Base-by-base conservation (phyloP, 2,113 vertebrate species). In the Noctilio leporinus region DNA sequence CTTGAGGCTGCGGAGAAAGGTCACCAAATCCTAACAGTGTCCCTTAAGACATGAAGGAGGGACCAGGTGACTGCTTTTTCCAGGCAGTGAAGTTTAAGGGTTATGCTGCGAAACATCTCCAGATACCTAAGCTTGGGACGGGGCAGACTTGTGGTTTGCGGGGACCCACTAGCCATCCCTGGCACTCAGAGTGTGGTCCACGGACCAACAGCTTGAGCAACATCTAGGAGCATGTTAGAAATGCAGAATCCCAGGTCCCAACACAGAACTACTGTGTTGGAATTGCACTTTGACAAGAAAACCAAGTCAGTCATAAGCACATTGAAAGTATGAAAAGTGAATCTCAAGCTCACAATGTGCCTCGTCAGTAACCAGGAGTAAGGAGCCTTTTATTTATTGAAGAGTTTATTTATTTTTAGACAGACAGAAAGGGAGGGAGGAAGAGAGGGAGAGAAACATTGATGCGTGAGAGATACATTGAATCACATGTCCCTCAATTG, bases 311-410 rank as follows among this genome's bases (percentile, higher is more conserved):
- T 10, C 0, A 1, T 3, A 30, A 45, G 53, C 30, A 30, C 51
- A 5, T 4, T 5, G n/a, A 33, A 75, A 33, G 72, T 19, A 30
- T 47, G 55, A 65, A n/a, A 38, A 47, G 76, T 55, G 38, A 24
- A 16, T 15, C 26, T 80, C 51, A 30, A 26, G n/a, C 57, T 55
- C 40, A 38, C 70, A 7, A 26, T 45, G 33, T 45, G 76, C 70
- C 83, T 55, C 33, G 38, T 91, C 12, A 47, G 64, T 35, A 35
- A 57, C 7, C 47, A 20, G 26, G 53, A 3, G 67, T 51, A 35
- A 0, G 1, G 9, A 0, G 0, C 49, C 38, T 45, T 91, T 51
- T 80, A n/a, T n/a, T n/a, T n/a, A n/a, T n/a, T n/a, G n/a, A n/a
- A n/a, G n/a, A n/a, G n/a, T n/a, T n/a, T n/a, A n/a, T n/a, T n/a